These are phyloP conservation scores for Diabrotica virgifera DNA, from an alignment of 1,140 invertebrate genomes.

Conservation along the genomic window DNA sequence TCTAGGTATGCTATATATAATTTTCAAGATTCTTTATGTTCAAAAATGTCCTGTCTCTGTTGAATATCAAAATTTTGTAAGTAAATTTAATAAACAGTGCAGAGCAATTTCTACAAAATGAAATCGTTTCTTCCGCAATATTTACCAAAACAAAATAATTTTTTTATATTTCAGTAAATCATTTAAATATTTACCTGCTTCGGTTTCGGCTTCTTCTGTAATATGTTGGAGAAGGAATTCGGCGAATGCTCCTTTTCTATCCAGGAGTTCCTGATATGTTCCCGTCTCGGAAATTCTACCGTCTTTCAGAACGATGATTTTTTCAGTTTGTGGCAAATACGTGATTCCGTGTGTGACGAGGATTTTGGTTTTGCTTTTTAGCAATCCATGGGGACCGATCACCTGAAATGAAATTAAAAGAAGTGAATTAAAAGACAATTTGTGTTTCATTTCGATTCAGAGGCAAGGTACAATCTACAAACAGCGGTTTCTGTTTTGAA, in stretches of 20 bases:
- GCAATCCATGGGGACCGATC: slow-evolving; percentile 74
- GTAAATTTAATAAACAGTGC: too few relatives aligned
- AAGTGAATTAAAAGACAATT: too few relatives aligned
- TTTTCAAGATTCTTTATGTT: too few relatives aligned
- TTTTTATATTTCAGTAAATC: too few relatives aligned
- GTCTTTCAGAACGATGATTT: slow-evolving; percentile 82
- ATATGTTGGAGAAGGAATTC: slow-evolving; percentile 81
- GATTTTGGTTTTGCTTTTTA: slow-evolving; percentile 78
- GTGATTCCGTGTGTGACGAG: slow-evolving; percentile 89
- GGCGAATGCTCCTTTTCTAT: slow-evolving; percentile 77
- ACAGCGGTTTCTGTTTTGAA: too few relatives aligned
- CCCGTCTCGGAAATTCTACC: slow-evolving; percentile 82
- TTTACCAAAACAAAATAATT: too few relatives aligned
- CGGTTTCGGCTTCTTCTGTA: slow-evolving; percentile 61
- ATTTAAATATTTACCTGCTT: slow-evolving; percentile 40
- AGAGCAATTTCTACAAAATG: too few relatives aligned
- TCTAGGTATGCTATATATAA: too few relatives aligned
- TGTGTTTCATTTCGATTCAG: too few relatives aligned
- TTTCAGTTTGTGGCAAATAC: slow-evolving; percentile 82
- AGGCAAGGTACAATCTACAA: too few relatives aligned
- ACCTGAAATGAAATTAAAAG: background rate
- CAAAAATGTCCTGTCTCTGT: too few relatives aligned
- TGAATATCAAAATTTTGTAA: background rate
- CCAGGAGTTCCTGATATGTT: slow-evolving; percentile 76
- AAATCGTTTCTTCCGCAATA: too few relatives aligned